Percentiles rank a stretch among this genome's conserved stretches.
Evolutionary conservation across 2,797 vertebrate genomes (phyloP).

Genomic region (Eurystomus glaucurus): DNA sequence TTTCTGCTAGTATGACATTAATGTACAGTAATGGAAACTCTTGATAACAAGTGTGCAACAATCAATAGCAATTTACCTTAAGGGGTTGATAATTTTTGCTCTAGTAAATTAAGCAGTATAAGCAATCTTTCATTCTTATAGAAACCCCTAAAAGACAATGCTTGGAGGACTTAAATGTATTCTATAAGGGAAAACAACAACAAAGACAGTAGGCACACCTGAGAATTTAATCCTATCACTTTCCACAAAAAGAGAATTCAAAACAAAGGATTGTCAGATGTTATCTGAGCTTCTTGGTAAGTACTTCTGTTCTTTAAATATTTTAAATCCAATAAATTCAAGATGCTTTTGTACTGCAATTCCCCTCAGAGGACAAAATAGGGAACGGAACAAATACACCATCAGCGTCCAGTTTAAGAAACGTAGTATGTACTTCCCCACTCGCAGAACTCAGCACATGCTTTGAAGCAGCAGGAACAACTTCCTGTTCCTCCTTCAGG

Average conservation of each 20-base stretch:
- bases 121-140: background rate
- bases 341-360: background rate
- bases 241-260: background rate
- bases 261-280: background rate
- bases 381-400: background rate
- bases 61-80: background rate
- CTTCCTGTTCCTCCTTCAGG: background rate
- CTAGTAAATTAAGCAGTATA: background rate
- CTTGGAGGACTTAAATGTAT: background rate
- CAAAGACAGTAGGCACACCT: background rate
- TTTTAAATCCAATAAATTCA: background rate
- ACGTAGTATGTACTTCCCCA: accelerated
- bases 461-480: background rate
- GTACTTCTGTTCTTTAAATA: background rate
- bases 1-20: background rate
- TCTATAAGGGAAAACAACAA: background rate
- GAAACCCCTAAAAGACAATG: background rate
- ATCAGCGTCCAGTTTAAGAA: background rate
- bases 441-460: accelerated
- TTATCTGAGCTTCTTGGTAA: background rate
- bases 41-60: background rate
- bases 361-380: background rate
- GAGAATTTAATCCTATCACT: background rate
- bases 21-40: background rate
- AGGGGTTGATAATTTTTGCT: background rate